These are phyloP conservation scores for Teinopalpus imperialis DNA, from an alignment of 2,888 invertebrate species.

Conservation along the genomic window DNA sequence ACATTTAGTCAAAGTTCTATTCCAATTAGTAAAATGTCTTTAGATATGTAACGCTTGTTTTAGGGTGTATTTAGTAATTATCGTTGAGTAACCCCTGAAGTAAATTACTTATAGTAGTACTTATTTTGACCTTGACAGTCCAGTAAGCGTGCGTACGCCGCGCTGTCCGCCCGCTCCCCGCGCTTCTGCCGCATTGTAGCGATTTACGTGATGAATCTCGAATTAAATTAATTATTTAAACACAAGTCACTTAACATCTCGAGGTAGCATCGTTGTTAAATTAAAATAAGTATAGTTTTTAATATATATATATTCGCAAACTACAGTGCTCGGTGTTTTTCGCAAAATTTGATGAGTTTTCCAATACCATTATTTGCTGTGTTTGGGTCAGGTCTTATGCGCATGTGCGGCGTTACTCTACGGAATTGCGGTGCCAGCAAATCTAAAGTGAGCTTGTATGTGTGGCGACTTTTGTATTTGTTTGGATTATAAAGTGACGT, in stretches of 20 bases:
- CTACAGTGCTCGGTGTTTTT: not conserved
- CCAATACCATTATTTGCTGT: constrained; percentile 13
- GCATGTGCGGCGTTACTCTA: constrained; percentile 47
- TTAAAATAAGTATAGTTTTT: not conserved
- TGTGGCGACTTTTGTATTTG: constrained; percentile 30
- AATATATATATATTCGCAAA: not conserved
- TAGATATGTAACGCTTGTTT: too few relatives aligned
- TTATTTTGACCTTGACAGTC: constrained; percentile 16
- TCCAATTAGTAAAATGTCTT: too few relatives aligned
- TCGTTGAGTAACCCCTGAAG: too few relatives aligned
- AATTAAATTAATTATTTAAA: too few relatives aligned
- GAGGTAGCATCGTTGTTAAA: not conserved
- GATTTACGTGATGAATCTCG: too few relatives aligned
- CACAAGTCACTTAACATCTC: too few relatives aligned
- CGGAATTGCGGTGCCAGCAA: constrained; percentile 26
- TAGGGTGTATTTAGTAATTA: too few relatives aligned
- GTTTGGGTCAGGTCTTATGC: constrained; percentile 33
- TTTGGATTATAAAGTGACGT: constrained; percentile 35
- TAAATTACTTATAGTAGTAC: too few relatives aligned
- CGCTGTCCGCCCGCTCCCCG: constrained; percentile 13
- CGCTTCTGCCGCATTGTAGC: not conserved
- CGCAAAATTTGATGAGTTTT: constrained; percentile 12
- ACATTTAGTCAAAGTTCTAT: too few relatives aligned
- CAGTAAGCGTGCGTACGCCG: constrained; percentile 20
- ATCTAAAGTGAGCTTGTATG: constrained; percentile 30